A percentile compares a stretch with the other conserved stretches of the same genome.
These are phyloP conservation scores for Dufourea novaeangliae DNA, from an alignment of 1,140 invertebrate species.

Conservation along the genomic window DNA sequence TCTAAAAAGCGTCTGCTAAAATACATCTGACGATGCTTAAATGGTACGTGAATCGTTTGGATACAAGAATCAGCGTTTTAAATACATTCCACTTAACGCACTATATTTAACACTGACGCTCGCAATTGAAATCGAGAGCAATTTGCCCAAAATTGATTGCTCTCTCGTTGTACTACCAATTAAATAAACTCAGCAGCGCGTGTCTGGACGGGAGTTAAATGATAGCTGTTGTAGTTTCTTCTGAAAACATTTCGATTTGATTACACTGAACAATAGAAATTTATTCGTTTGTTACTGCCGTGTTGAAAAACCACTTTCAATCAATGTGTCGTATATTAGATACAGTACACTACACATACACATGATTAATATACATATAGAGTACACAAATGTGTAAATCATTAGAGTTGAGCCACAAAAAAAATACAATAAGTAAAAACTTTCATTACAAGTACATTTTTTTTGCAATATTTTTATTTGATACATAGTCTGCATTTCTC, in stretches of 20 bases:
- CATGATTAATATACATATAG: too few relatives aligned
- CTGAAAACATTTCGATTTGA: background rate
- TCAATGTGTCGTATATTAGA: too few relatives aligned
- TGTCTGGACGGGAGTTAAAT: background rate
- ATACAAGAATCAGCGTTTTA: slow-evolving; percentile 12
- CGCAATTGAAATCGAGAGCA: background rate
- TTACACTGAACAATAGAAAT: background rate
- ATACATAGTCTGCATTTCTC: too few relatives aligned
- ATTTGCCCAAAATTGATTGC: slow-evolving; percentile 13
- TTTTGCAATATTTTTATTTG: too few relatives aligned
- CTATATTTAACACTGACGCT: slow-evolving; percentile 23
- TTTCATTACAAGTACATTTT: too few relatives aligned
- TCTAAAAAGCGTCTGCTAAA: background rate
- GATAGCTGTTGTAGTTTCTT: background rate
- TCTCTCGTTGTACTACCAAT: background rate
- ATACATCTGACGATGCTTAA: background rate
- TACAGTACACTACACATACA: background rate
- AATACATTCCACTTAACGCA: slow-evolving; percentile 21
- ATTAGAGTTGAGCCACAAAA: too few relatives aligned
- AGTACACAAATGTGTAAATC: too few relatives aligned
- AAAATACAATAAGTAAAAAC: too few relatives aligned
- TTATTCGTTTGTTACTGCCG: background rate
- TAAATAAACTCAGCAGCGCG: background rate
- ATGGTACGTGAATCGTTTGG: background rate
- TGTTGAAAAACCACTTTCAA: background rate